Conservation (phyloP, 2,888 invertebrate genomes). For the Andricus curvator region DNA sequence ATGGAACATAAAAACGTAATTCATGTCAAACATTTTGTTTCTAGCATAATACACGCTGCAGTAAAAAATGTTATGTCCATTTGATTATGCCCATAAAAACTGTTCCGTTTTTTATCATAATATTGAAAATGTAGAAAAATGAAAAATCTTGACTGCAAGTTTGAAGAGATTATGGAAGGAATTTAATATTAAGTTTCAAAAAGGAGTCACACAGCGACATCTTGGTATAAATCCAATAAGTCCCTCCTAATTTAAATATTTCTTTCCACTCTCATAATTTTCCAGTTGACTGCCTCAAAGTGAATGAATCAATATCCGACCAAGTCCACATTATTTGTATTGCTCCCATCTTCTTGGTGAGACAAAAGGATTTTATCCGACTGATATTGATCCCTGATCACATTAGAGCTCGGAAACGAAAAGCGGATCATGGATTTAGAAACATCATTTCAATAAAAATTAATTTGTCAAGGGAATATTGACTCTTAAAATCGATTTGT, state of each 20-base stretch:
- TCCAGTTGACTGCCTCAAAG: background rate
- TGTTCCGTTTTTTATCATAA: background rate
- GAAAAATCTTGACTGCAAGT: background rate
- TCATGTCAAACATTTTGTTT: background rate
- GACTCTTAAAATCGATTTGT: too few species aligned
- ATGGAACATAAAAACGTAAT: background rate
- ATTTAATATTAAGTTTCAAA: slow-evolving; percentile 6
- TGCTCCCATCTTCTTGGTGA: background rate
- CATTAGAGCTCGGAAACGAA: background rate
- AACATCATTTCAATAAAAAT: too few species aligned
- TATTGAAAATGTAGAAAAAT: background rate
- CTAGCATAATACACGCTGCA: background rate
- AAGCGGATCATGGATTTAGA: background rate
- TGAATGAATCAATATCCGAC: slow-evolving; percentile 16
- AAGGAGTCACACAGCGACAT: background rate
- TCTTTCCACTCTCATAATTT: slow-evolving; percentile 28
- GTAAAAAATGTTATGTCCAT: background rate
- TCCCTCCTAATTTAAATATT: slow-evolving; percentile 35
- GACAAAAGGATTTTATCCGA: background rate
- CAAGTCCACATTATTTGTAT: background rate
- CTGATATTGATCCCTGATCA: background rate
- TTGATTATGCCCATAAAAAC: background rate
- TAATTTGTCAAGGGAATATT: too few species aligned
- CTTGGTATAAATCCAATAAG: slow-evolving; percentile 20
- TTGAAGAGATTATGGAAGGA: slow-evolving; percentile 20